Base-by-base conservation (phyloP, 1,140 invertebrate species). In the Cherax destructor region DNA sequence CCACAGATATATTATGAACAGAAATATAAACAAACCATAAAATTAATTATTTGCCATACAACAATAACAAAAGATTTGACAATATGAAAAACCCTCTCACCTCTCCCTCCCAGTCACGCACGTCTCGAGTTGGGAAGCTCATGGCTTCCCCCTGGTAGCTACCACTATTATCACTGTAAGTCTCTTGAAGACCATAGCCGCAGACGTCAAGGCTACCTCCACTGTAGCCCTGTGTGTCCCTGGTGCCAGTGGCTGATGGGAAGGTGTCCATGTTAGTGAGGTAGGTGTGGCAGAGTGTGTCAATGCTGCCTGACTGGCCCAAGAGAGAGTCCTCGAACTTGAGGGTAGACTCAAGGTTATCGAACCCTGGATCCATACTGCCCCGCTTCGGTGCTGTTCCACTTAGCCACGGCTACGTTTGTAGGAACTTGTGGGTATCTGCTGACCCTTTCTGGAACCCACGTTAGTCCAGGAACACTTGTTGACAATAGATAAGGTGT, bases 341-440 rank as follows among this genome's bases (percentile, higher is more conserved):
- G 79, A 81, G 79, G n/a, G 79, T 56, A 3, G 79, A 81, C 30
- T 81, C 79, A 4, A 81, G 16, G 79, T 30, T 56, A 50, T 81
- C 79, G 30, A 81, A 81, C 21, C 79, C 16, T 13, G 79, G 52
- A 18, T 81, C 79, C 79, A 81, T 81, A 4, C 18, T 79, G 16
- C 78, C 21, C 49, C 11, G 7, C 52, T 13, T 13, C 52, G 7
- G 52, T 9, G 52, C 52, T 9, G 11, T 13, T 56, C 11, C 52
- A 56, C 52, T 56, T 13, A 56, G 52, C 52, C 52, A 56, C 52
- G 52, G 52, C 11, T 56, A 13, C 52, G 11, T 13, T 56, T 56
- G 6, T 4, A 9, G 52, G 52, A 56, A 56, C 11, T 13, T 56
- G 52, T 56, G 11, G 11, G 6, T 56, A 56, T 56, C 52, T 56